A percentile compares a stretch with the other conserved stretches of the same genome.
Evolutionary conservation across 2,888 invertebrate species (phyloP).

Genomic region (Athalia cordata): DNA sequence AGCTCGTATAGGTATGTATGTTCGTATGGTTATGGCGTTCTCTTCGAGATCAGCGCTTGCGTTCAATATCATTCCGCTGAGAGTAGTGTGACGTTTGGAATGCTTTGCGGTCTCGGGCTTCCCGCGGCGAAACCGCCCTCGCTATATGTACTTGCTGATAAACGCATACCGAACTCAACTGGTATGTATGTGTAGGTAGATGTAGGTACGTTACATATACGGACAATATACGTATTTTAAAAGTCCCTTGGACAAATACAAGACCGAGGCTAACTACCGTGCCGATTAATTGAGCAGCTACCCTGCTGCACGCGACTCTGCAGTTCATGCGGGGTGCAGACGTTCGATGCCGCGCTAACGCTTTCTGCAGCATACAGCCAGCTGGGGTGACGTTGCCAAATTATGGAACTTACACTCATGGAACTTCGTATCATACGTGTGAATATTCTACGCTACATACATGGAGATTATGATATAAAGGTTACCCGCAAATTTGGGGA

Average conservation of each 20-base stretch:
- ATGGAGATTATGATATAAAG: neutral
- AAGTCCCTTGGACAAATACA: slow-evolving; percentile 2
- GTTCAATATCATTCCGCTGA: slow-evolving; percentile 51
- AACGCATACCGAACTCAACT: neutral
- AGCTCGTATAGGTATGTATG: neutral
- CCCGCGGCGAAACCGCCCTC: slow-evolving; percentile 57
- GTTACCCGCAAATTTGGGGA: neutral
- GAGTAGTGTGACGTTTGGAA: slow-evolving; percentile 65
- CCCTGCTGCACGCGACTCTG: neutral
- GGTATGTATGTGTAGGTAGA: neutral
- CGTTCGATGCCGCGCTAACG: neutral
- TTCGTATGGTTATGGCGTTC: slow-evolving; percentile 5
- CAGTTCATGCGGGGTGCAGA: too few species aligned
- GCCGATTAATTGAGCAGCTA: slow-evolving; percentile 31
- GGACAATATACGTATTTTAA: neutral
- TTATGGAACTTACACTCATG: slow-evolving; percentile 1
- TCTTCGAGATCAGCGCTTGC: slow-evolving; percentile 44
- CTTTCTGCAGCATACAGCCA: neutral
- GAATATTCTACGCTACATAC: neutral
- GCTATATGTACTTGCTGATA: slow-evolving; percentile 2
- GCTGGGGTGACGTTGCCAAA: slow-evolving; percentile 1
- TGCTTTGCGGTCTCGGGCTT: slow-evolving; percentile 62
- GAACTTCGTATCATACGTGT: neutral
- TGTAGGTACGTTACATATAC: neutral
- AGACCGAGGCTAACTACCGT: slow-evolving; percentile 25